Conservation (phyloP, 2,113 vertebrate species). For the Gasterosteus aculeatus region DNA sequence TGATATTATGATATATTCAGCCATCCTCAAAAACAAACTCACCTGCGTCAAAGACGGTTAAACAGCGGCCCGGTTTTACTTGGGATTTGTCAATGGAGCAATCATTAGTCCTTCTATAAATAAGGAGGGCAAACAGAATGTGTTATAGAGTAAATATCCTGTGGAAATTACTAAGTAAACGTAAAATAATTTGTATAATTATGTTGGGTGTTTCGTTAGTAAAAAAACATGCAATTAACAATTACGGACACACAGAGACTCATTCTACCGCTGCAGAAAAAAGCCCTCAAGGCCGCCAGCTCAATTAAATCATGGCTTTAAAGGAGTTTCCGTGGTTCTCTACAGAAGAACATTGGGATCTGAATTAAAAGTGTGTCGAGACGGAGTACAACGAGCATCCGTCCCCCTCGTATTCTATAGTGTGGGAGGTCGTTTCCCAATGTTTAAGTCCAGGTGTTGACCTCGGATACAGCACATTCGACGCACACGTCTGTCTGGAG, state of each 20-base stretch:
- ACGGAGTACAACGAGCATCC: constrained; percentile 24
- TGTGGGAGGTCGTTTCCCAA: constrained; percentile 54
- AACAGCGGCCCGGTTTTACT: constrained; percentile 2
- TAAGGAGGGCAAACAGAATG: constrained; percentile 20
- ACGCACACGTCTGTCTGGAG: constrained; percentile 58
- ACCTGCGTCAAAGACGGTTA: neutral
- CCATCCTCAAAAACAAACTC: constrained; percentile 9
- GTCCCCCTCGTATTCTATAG: constrained; percentile 32
- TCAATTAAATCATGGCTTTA: constrained; percentile 14
- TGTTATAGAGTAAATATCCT: constrained; percentile 8
- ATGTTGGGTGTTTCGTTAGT: neutral
- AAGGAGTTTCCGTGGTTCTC: constrained; percentile 1
- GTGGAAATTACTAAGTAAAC: constrained; percentile 11
- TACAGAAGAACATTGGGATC: constrained; percentile 13
- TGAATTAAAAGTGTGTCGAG: constrained; percentile 31
- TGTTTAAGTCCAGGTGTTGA: constrained; percentile 46
- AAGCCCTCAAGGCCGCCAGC: neutral
- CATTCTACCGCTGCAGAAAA: neutral
- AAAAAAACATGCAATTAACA: constrained; percentile 14
- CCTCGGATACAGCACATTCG: constrained; percentile 7
- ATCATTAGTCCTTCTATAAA: constrained; percentile 28
- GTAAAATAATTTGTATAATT: no score
- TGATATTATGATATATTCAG: neutral
- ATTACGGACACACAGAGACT: neutral
- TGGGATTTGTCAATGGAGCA: constrained; percentile 5